Percentiles rank a stretch among this genome's conserved stretches.
phyloP scores from a whole-genome alignment of 2,797 vertebrate species.

The Hoplostethus atlanticus region DNA sequence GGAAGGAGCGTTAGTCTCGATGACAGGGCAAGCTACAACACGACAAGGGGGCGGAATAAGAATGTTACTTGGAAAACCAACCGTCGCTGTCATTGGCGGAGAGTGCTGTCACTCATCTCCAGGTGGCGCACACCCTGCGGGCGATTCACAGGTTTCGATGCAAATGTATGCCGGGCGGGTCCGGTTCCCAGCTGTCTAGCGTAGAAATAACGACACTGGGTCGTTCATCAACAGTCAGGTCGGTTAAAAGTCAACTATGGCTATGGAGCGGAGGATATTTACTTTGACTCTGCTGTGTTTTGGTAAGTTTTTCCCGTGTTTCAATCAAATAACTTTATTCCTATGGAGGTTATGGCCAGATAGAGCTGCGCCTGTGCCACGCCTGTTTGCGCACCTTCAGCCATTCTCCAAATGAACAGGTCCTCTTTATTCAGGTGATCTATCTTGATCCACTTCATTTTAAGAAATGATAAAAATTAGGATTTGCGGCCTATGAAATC shows the following conservation, averaged over 20 bases:
- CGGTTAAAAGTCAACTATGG: neutral
- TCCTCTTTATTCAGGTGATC: neutral
- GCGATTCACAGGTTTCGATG: conserved; percentile 48
- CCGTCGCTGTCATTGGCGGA: conserved; percentile 56
- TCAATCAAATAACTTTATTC: neutral
- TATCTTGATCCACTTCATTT: neutral
- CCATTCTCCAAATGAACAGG: neutral
- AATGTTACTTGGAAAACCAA: conserved; percentile 4
- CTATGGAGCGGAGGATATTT: conserved; percentile 41
- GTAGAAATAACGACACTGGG: neutral
- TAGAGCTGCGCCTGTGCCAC: conserved; percentile 43
- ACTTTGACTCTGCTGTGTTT: conserved; percentile 32
- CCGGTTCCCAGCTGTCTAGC: neutral
- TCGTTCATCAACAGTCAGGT: neutral
- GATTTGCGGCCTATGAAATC: neutral
- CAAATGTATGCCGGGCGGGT: neutral
- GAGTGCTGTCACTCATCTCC: conserved; percentile 33
- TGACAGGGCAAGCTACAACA: conserved; percentile 47
- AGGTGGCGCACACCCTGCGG: conserved; percentile 6
- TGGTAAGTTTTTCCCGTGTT: conserved; percentile 57
- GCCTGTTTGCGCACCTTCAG: conserved; percentile 54
- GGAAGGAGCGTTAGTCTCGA: neutral
- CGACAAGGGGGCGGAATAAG: conserved; percentile 25
- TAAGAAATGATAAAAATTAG: no score
- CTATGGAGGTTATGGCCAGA: neutral